Base-by-base conservation (phyloP, 2,888 invertebrate genomes). In the Lasioglossum morio region DNA sequence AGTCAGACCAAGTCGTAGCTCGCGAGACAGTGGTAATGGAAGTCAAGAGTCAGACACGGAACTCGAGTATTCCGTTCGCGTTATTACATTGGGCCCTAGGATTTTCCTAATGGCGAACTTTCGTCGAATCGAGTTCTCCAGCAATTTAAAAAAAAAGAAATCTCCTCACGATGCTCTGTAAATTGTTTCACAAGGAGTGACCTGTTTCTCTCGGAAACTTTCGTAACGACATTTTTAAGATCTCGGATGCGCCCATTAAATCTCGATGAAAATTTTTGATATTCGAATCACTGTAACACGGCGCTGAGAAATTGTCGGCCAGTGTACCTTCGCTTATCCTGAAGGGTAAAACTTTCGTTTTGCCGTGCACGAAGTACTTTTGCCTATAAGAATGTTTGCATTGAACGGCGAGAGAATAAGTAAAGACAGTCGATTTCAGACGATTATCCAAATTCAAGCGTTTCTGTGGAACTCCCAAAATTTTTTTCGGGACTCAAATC, bases 41-140 rank as follows among this genome's bases (percentile, higher is more conserved):
- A 84, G 73, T 37, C 53, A 27, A 77, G 48, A 77, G 84, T 53
- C 48, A 74, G 53, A 57, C 82, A 10, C 72, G 53, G 40, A 30
- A n/a, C 46, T 77, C 37, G 57, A 84, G 40, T 69, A 84, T 84
- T 84, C 84, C 40, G 16, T 34, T 66, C 82, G 66, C 72, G 63
- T 66, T 63, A 57, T 82, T 76, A 63, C 63, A 30, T 48, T 34
- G 34, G 30, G 16, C 63, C 16, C 53, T 10, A 27, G 72, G 76
- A 84, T 77, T 77, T 77, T 76, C 37, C n/a, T 48, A 48, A 46
- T 4, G 27, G 30, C 48, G 37, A 40, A 43, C 63, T 30, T 30
- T 30, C 4, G 53, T 4, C 37, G 16, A 63, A 63, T 30, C 16
- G 63, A n/a, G 12, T n/a, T 57, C 12, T n/a, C n/a, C n/a, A 1